Conservation (phyloP, 2,113 vertebrate species). For the Indri indri region DNA sequence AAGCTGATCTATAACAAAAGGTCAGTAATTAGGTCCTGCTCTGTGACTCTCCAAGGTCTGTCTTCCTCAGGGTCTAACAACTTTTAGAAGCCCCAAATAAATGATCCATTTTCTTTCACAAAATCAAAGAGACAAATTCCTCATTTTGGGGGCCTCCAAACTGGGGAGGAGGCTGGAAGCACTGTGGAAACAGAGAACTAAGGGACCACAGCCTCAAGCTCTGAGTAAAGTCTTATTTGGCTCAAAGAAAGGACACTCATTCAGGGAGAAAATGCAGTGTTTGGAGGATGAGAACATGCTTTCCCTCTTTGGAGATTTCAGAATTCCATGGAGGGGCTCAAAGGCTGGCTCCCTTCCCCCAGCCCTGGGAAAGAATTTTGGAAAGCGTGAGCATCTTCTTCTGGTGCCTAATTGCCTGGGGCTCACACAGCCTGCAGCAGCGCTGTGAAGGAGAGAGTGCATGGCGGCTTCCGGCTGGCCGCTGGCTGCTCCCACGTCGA, state of each 20-base stretch:
- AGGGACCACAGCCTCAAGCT: background rate
- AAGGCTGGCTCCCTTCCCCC: background rate
- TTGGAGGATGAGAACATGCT: background rate
- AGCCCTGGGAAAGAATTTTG: background rate
- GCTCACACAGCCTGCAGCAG: accelerated
- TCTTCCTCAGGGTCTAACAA: background rate
- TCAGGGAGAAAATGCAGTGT: background rate
- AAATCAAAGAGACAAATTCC: background rate
- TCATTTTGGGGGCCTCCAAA: background rate
- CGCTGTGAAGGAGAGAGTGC: accelerated
- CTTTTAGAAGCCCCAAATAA: background rate
- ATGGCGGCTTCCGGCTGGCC: background rate
- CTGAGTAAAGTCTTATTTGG: background rate
- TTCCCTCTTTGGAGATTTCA: background rate
- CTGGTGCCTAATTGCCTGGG: background rate
- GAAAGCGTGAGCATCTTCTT: background rate
- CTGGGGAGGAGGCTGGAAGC: background rate
- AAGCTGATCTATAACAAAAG: background rate
- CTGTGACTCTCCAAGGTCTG: background rate
- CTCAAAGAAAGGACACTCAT: background rate
- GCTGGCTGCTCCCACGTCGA: background rate
- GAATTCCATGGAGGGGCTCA: background rate
- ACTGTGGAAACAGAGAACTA: background rate
- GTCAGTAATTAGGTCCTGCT: background rate
- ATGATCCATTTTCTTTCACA: background rate